A percentile compares a stretch with the other conserved stretches of the same genome.
These are phyloP conservation scores for Rhogogaster chlorosoma DNA, from an alignment of 2,888 invertebrate genomes.

Conservation along the genomic window DNA sequence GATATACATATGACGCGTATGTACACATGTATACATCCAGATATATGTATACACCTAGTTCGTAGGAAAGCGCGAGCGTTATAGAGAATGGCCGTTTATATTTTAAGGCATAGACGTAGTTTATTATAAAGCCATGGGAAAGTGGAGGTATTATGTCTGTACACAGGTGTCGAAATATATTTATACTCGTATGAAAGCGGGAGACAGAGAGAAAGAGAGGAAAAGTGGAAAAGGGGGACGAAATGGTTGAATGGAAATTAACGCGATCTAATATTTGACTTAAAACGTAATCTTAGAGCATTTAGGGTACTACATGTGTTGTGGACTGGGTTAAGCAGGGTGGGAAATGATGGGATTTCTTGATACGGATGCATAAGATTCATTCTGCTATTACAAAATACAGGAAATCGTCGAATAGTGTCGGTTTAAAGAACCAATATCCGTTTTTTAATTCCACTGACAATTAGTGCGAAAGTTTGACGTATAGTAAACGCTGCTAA, in stretches of 20 bases:
- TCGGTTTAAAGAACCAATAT: not conserved
- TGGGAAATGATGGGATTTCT: not conserved
- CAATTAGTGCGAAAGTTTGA: not conserved
- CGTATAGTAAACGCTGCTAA: not conserved
- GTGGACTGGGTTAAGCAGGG: not conserved
- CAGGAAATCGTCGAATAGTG: not conserved
- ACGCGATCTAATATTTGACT: not conserved
- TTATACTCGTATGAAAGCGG: not conserved
- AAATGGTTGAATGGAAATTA: not conserved
- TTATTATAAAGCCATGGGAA: not conserved
- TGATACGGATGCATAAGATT: not conserved
- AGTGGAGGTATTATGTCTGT: not conserved
- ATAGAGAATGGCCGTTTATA: not conserved
- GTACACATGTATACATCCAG: not conserved
- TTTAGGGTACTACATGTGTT: slow-evolving; percentile 10
- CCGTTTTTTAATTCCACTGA: not conserved
- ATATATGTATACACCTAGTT: slow-evolving; percentile 4
- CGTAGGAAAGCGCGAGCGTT: slow-evolving; percentile 29
- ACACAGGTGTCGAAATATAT: slow-evolving; percentile 37
- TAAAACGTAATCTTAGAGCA: not conserved
- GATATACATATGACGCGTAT: not conserved
- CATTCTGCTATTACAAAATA: not conserved
- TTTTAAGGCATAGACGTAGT: not conserved
- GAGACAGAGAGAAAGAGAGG: not conserved
- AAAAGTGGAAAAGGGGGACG: not conserved